Percentiles rank a stretch among this genome's conserved stretches.
Conservation (phyloP, 2,113 vertebrate genomes). For the Saguinus imperator region DNA sequence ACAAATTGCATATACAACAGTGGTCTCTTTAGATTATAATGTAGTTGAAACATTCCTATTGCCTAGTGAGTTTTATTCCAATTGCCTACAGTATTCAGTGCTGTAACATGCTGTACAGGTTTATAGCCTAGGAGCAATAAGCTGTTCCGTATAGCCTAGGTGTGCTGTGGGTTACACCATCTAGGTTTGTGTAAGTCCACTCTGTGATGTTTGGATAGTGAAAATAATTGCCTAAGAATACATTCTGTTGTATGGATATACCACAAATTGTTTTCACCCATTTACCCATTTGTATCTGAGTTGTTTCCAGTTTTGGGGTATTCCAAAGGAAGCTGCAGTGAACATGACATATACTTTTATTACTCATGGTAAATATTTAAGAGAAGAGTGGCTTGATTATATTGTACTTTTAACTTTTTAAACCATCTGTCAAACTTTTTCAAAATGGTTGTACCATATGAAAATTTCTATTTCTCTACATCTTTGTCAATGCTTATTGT, state of each 20-base stretch:
- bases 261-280: neutral
- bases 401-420: neutral
- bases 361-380: neutral
- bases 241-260: neutral
- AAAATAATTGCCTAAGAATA: neutral
- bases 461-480: neutral
- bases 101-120: neutral
- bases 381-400: neutral
- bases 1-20: neutral
- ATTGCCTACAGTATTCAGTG: neutral
- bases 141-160: neutral
- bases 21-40: neutral
- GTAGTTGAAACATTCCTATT: neutral
- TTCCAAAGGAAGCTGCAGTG: neutral
- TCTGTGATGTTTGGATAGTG: neutral
- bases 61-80: neutral
- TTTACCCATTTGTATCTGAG: neutral
- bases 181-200: neutral
- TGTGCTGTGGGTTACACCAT: neutral
- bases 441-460: neutral
- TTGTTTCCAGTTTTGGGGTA: neutral
- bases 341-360: neutral
- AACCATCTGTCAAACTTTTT: neutral
- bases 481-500: neutral
- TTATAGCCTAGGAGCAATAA: neutral